These are phyloP conservation scores for Armadillidium nasatum DNA, from an alignment of 1,140 invertebrate species.

Conservation along the genomic window DNA sequence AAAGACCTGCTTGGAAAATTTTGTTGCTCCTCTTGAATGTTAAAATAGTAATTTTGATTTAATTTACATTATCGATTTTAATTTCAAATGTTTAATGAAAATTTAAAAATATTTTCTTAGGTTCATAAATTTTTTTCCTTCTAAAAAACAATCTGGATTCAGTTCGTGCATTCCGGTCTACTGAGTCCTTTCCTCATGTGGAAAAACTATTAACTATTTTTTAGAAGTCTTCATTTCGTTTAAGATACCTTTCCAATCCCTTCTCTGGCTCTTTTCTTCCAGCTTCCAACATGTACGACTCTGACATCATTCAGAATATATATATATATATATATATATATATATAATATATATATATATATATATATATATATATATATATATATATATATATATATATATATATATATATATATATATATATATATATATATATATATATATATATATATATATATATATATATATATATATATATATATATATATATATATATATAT, in stretches of 20 bases:
- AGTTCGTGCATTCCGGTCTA: no score
- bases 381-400: constrained; percentile 1
- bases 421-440: constrained; percentile 19
- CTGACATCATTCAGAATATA: neutral
- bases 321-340: constrained; percentile 6
- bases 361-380: constrained; percentile 1
- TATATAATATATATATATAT: neutral
- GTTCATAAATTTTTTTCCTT: no score
- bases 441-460: neutral
- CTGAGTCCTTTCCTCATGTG: neutral
- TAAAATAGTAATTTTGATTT: no score
- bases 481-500: constrained; percentile 19
- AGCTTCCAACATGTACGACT: neutral
- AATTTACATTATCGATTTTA: no score
- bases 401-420: constrained; percentile 19
- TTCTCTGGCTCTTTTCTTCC: neutral
- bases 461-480: constrained; percentile 12
- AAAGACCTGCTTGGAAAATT: no score
- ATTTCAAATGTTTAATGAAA: no score
- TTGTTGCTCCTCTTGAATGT: no score
- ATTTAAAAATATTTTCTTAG: no score
- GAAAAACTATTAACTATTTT: neutral
- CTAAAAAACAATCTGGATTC: no score
- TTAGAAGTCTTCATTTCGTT: neutral
- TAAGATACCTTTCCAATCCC: neutral